Conservation (phyloP, 2,888 invertebrate genomes). For the Ptilodon capucinus region DNA sequence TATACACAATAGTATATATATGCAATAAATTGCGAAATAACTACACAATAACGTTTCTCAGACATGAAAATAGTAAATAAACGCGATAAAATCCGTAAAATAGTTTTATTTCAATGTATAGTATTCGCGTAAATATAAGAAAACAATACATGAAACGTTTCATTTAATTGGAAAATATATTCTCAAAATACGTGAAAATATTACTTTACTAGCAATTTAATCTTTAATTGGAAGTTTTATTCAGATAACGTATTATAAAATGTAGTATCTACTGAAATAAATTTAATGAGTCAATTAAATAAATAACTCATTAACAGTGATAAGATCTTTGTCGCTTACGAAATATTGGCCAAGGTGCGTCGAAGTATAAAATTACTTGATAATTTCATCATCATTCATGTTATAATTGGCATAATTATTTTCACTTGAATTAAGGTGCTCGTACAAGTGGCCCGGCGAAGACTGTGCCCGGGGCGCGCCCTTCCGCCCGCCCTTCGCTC, state of each 20-base stretch:
- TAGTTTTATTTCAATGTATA: no score
- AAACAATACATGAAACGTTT: no score
- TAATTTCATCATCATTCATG: constrained; percentile 30
- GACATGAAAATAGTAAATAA: no score
- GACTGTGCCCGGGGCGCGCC: constrained; percentile 4
- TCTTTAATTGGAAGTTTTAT: not conserved
- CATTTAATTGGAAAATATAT: not conserved
- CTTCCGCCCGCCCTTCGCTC: constrained; percentile 8
- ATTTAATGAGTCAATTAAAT: constrained; percentile 8
- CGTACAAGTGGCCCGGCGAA: constrained; percentile 9
- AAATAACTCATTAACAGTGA: constrained; percentile 3
- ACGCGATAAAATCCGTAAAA: no score
- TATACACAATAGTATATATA: not conserved
- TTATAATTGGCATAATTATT: constrained; percentile 31
- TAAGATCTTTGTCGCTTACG: constrained; percentile 9
- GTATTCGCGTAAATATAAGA: no score
- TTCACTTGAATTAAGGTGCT: constrained; percentile 25
- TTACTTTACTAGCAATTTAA: not conserved
- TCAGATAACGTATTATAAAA: not conserved
- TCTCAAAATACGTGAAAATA: not conserved
- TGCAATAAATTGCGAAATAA: constrained; percentile 22
- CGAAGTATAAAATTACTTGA: constrained; percentile 8
- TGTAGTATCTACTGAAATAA: not conserved
- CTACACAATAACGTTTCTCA: constrained; percentile 8
- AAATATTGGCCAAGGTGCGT: constrained; percentile 13